Percentiles rank a stretch among this genome's conserved stretches.
phyloP scores from a whole-genome alignment of 2,888 invertebrate species.

The Ennomos erosarius region DNA sequence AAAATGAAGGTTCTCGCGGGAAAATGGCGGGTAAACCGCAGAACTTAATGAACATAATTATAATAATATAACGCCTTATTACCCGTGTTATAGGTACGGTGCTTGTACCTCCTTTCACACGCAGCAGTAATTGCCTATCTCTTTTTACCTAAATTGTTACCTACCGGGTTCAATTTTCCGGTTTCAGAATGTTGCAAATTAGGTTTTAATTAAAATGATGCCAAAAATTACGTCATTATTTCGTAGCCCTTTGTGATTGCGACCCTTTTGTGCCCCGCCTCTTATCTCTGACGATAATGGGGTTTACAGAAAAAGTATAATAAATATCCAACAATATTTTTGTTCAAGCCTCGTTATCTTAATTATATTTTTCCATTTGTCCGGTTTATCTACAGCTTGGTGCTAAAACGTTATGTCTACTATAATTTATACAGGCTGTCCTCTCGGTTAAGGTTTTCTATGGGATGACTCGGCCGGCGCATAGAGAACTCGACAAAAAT shows the following conservation, averaged over 20 bases:
- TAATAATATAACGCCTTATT: conserved; percentile 30
- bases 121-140: conserved; percentile 41
- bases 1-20: too few relatives aligned
- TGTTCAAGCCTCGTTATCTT: conserved; percentile 38
- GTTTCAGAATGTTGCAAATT: conserved; percentile 70
- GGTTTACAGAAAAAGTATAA: conserved; percentile 55
- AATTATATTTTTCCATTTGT: conserved; percentile 37
- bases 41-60: too few relatives aligned
- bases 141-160: conserved; percentile 49
- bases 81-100: conserved; percentile 1
- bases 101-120: conserved; percentile 21
- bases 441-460: too few relatives aligned
- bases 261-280: conserved; percentile 61
- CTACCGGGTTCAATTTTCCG: conserved; percentile 62
- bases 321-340: conserved; percentile 60
- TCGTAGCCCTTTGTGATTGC: conserved; percentile 67
- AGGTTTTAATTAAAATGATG: conserved; percentile 78
- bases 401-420: conserved; percentile 8
- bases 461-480: too few relatives aligned
- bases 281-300: conserved; percentile 64
- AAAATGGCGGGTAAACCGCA: too few relatives aligned
- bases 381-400: conserved; percentile 18
- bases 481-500: too few relatives aligned
- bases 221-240: conserved; percentile 73
- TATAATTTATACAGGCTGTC: neutral